A percentile compares a stretch with the other conserved stretches of the same genome.
These are phyloP conservation scores for Nemapogon koenigi DNA, from an alignment of 2,888 invertebrate species.

Conservation along the genomic window DNA sequence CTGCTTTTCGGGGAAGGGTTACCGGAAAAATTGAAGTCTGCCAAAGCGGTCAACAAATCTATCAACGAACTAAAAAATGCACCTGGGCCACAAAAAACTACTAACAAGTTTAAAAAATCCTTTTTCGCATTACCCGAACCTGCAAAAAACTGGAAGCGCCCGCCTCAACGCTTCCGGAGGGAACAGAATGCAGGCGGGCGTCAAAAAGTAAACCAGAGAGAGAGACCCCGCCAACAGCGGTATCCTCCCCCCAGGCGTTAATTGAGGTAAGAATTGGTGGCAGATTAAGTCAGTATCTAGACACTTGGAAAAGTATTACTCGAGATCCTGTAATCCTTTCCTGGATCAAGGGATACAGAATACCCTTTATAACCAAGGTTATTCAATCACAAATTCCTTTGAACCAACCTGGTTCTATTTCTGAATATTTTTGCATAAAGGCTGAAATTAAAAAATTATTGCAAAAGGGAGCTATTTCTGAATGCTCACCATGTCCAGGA, in stretches of 20 bases:
- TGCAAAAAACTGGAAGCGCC: no score
- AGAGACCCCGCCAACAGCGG: background rate
- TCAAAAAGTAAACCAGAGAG: no score
- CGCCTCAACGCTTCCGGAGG: no score
- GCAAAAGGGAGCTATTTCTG: background rate
- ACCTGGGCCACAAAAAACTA: no score
- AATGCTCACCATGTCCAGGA: background rate
- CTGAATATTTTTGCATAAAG: background rate
- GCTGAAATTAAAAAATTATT: background rate
- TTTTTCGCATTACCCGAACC: no score
- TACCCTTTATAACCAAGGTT: background rate
- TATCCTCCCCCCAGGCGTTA: background rate
- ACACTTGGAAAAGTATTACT: background rate
- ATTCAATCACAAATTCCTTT: background rate
- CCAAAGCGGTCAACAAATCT: no score
- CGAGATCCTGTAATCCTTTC: background rate
- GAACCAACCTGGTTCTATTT: background rate
- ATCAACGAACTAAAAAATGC: no score
- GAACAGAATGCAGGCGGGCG: no score
- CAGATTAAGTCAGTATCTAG: background rate
- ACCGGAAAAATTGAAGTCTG: no score
- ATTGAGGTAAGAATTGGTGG: no score
- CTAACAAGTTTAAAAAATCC: no score
- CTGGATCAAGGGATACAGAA: background rate
- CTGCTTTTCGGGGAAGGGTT: no score